A percentile compares a stretch with the other conserved stretches of the same genome.
Evolutionary conservation across 2,888 invertebrate species (phyloP).

Genomic region (Philereme transversata): DNA sequence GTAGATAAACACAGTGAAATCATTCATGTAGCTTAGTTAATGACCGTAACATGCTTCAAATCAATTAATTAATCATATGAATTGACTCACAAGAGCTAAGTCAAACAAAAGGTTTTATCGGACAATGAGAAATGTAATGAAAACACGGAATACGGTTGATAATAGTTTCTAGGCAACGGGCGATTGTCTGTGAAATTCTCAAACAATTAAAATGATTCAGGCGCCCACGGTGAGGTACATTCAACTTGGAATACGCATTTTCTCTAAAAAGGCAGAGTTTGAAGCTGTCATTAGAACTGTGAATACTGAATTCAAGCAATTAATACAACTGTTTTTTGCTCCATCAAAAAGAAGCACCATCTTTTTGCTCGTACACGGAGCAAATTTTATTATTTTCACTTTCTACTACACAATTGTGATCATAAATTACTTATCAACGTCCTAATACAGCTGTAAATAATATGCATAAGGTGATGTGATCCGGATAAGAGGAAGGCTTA

Average conservation of each 20-base stretch:
- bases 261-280: too few relatives aligned
- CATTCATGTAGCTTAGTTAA: slow-evolving; percentile 68
- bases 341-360: too few relatives aligned
- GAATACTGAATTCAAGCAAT: too few relatives aligned
- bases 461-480: neutral
- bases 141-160: slow-evolving; percentile 28
- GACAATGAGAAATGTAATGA: slow-evolving; percentile 45
- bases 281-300: too few relatives aligned
- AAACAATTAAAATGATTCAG: slow-evolving; percentile 23
- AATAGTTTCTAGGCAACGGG: slow-evolving; percentile 22
- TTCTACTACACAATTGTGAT: slow-evolving; percentile 8
- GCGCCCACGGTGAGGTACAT: slow-evolving; percentile 10
- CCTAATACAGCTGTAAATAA: neutral
- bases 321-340: too few relatives aligned
- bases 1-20: slow-evolving; percentile 51
- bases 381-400: neutral
- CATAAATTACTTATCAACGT: neutral
- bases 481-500: too few relatives aligned
- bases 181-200: slow-evolving; percentile 27
- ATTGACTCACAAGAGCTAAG: slow-evolving; percentile 60
- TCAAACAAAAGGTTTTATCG: slow-evolving; percentile 55
- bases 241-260: slow-evolving; percentile 17
- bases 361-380: too few relatives aligned
- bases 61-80: slow-evolving; percentile 71
- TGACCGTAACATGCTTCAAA: slow-evolving; percentile 72